phyloP scores from a whole-genome alignment of 2,888 invertebrate genomes.

The Nomada goodeniana region DNA sequence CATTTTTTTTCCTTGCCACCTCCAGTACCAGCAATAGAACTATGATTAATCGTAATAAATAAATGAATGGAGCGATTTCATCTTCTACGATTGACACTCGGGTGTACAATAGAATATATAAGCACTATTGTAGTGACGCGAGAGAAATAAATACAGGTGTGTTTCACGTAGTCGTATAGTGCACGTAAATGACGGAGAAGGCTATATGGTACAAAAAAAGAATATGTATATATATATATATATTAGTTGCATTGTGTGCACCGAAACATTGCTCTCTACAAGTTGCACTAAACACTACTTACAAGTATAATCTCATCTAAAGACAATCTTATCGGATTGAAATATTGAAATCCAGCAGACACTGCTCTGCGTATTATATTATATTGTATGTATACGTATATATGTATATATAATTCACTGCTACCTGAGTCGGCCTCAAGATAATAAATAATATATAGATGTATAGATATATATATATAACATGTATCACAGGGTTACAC shows the following conservation, averaged over 20 bases:
- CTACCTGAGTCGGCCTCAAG: constrained; percentile 67
- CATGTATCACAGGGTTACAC: constrained; percentile 28
- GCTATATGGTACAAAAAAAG: constrained; percentile 3
- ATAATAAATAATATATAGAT: constrained; percentile 3
- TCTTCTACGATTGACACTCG: constrained; percentile 11
- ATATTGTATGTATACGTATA: constrained; percentile 20
- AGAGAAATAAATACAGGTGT: not conserved
- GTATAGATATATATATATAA: constrained; percentile 17
- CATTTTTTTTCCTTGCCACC: constrained; percentile 39
- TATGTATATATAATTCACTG: constrained; percentile 52
- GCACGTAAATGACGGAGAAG: not conserved
- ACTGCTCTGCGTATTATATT: constrained; percentile 65
- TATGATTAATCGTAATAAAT: not conserved
- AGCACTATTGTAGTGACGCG: not conserved
- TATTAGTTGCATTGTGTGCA: constrained; percentile 70
- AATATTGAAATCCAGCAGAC: constrained; percentile 57
- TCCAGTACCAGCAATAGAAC: constrained; percentile 66
- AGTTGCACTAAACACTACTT: constrained; percentile 73
- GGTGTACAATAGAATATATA: constrained; percentile 1
- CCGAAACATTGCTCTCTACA: constrained; percentile 73
- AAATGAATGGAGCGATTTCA: too few relatives aligned
- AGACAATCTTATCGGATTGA: constrained; percentile 54
- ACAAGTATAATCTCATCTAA: constrained; percentile 66
- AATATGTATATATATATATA: constrained; percentile 10
- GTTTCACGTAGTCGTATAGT: not conserved